Conservation (phyloP, 2,888 invertebrate genomes). For the Saturnia japonica region DNA sequence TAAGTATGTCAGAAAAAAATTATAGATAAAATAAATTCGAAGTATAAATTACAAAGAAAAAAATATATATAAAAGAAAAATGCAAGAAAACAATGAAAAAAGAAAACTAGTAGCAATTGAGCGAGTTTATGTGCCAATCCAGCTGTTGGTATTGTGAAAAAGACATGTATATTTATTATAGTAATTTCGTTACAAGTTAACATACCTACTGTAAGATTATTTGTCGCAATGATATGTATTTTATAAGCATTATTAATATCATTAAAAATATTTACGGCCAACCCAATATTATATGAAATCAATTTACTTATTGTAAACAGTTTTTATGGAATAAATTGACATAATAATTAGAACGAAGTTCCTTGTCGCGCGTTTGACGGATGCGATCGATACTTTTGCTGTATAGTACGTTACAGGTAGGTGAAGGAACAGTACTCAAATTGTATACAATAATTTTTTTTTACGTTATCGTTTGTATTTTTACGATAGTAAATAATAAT, state of each 20-base stretch:
- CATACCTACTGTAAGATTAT: constrained; percentile 51
- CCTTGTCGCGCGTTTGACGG: too few relatives aligned
- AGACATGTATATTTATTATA: constrained; percentile 41
- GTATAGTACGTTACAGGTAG: too few relatives aligned
- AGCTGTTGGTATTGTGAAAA: constrained; percentile 38
- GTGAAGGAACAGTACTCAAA: too few relatives aligned
- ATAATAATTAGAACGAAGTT: too few relatives aligned
- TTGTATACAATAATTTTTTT: too few relatives aligned
- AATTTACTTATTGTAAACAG: neutral
- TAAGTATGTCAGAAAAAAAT: neutral
- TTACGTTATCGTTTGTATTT: too few relatives aligned
- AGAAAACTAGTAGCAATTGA: neutral
- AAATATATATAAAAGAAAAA: neutral
- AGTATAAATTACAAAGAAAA: neutral
- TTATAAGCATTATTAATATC: constrained; percentile 63
- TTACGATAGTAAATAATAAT: too few relatives aligned
- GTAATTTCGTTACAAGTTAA: constrained; percentile 24
- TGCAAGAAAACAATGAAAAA: neutral
- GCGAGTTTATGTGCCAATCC: neutral
- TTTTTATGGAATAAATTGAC: neutral
- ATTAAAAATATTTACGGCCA: constrained; percentile 22
- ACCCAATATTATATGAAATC: neutral
- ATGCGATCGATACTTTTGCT: too few relatives aligned
- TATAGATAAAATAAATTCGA: neutral
- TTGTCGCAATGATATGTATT: constrained; percentile 77